Percentiles rank a stretch among this genome's conserved stretches.
Conservation (phyloP, 2,113 vertebrate genomes). For the Chloroceryle aenea region DNA sequence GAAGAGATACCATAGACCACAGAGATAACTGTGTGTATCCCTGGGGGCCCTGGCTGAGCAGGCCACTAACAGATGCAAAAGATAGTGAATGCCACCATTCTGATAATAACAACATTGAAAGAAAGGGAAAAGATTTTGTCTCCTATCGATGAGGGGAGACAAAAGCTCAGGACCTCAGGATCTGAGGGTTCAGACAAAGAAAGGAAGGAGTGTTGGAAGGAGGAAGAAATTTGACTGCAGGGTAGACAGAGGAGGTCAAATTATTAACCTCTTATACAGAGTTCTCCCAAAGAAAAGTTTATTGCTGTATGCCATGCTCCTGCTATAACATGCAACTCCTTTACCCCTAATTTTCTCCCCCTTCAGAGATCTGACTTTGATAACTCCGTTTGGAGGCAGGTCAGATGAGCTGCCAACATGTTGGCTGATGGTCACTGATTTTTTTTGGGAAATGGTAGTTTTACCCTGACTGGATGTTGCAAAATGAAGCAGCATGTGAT, state of each 20-base stretch:
- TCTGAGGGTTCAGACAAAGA: background rate
- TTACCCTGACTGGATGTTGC: background rate
- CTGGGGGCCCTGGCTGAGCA: slow-evolving; percentile 15
- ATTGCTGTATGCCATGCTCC: background rate
- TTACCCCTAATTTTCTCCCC: background rate
- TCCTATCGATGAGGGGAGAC: background rate
- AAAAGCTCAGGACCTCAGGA: background rate
- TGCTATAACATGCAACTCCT: background rate
- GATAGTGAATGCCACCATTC: background rate
- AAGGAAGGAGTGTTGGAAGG: background rate
- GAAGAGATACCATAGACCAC: background rate
- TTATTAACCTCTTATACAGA: background rate
- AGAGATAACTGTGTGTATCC: slow-evolving; percentile 58
- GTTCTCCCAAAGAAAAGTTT: background rate
- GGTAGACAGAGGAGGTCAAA: background rate
- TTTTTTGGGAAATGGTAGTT: background rate
- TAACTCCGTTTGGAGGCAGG: background rate
- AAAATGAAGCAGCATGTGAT: background rate
- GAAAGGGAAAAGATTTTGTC: background rate
- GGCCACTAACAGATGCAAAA: slow-evolving; percentile 35
- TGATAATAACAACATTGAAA: background rate
- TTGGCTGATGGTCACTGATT: background rate
- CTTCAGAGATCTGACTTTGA: background rate
- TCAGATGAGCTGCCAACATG: background rate
- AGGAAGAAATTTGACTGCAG: background rate